Evolutionary conservation across 2,797 vertebrate genomes (phyloP).

Genomic region (Hafferia zeledoni): DNA sequence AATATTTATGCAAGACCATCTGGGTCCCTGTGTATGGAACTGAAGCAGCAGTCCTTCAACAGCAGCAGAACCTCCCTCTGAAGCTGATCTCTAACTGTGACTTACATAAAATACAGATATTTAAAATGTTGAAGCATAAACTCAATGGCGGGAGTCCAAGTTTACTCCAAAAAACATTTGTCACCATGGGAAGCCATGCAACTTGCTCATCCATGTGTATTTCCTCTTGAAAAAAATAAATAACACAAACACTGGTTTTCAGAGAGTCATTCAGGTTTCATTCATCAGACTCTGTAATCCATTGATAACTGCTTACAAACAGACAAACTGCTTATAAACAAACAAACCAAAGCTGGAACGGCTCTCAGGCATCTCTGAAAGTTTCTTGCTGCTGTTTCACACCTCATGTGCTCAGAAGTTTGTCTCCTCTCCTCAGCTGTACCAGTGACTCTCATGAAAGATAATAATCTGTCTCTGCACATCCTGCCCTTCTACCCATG

Average conservation of each 20-base stretch:
- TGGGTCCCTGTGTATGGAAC: not conserved
- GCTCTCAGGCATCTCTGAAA: not conserved
- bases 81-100: not conserved
- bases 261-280: not conserved
- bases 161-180: not conserved
- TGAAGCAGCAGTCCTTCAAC: not conserved
- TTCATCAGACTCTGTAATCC: not conserved
- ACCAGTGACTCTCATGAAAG: not conserved
- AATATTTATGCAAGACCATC: not conserved
- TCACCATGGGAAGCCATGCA: not conserved
- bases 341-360: fast-evolving
- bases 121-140: not conserved
- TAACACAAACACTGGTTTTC: not conserved
- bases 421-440: not conserved
- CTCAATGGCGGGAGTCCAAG: not conserved
- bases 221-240: not conserved
- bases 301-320: not conserved
- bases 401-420: not conserved
- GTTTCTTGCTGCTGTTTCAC: not conserved
- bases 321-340: not conserved
- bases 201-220: not conserved
- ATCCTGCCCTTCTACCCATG: not conserved
- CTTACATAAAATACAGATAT: not conserved
- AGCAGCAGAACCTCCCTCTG: not conserved
- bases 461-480: fast-evolving